Evolutionary conservation across 2,888 invertebrate genomes (phyloP).

Genomic region (Rhodophaea formosa): DNA sequence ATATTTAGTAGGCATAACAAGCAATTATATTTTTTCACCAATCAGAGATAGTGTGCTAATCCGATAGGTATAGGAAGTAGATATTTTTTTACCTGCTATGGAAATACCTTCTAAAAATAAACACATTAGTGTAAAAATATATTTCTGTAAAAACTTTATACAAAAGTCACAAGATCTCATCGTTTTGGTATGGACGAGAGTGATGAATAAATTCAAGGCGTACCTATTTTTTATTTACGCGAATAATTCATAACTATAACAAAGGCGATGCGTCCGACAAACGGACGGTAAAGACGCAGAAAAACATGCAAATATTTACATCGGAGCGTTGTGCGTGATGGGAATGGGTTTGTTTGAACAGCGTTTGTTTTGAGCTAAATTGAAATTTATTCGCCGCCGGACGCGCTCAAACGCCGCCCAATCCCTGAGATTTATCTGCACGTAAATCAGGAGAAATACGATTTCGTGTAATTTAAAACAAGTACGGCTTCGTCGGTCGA

Average conservation of each 20-base stretch:
- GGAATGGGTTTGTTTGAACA: slow-evolving; percentile 43
- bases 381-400: slow-evolving; percentile 52
- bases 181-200: too few relatives aligned
- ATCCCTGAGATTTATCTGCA: slow-evolving; percentile 9
- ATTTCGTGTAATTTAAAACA: slow-evolving; percentile 5
- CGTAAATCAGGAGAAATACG: slow-evolving; percentile 8
- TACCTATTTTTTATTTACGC: too few relatives aligned
- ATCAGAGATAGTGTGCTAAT: too few relatives aligned
- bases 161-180: too few relatives aligned
- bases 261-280: background rate
- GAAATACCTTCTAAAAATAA: too few relatives aligned
- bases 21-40: too few relatives aligned
- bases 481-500: background rate
- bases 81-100: too few relatives aligned
- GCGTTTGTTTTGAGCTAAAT: slow-evolving; percentile 44
- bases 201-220: too few relatives aligned
- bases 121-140: too few relatives aligned
- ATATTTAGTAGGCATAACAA: too few relatives aligned
- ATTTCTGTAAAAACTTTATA: too few relatives aligned
- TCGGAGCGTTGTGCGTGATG: slow-evolving; percentile 13
- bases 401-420: slow-evolving; percentile 1
- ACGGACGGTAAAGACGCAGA: slow-evolving; percentile 3
- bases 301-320: slow-evolving; percentile 15
- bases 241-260: background rate
- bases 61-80: too few relatives aligned